phyloP scores from a whole-genome alignment of 2,888 invertebrate species.

The Mylabris sibirica region DNA sequence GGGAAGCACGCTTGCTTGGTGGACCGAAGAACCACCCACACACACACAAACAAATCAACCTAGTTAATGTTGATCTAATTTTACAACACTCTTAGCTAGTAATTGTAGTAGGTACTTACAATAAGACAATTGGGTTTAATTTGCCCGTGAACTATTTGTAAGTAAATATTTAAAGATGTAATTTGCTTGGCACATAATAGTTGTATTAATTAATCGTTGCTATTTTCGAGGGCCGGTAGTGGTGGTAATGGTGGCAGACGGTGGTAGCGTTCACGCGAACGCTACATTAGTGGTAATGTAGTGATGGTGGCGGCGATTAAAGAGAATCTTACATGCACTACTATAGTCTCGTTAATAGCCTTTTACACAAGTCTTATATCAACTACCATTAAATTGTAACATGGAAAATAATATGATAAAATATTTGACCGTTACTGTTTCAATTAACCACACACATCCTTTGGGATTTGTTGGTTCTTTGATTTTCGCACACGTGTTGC shows the following conservation, averaged over 20 bases:
- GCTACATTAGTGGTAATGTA: constrained; percentile 33
- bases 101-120: too few relatives aligned
- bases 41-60: constrained; percentile 39
- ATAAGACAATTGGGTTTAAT: constrained; percentile 17
- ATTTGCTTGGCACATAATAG: constrained; percentile 32
- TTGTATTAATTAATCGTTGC: constrained; percentile 33
- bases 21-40: constrained; percentile 52
- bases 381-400: neutral
- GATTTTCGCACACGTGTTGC: neutral
- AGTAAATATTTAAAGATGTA: constrained; percentile 35
- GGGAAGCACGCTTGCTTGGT: constrained; percentile 61
- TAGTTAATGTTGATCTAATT: constrained; percentile 27
- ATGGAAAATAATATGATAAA: neutral
- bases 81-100: neutral
- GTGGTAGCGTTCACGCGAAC: constrained; percentile 31
- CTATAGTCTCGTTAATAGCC: constrained; percentile 27
- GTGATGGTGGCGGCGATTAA: constrained; percentile 33
- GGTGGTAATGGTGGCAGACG: neutral
- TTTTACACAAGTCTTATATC: constrained; percentile 18
- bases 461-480: neutral
- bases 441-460: neutral
- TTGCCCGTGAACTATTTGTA: constrained; percentile 32
- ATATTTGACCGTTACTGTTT: neutral
- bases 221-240: constrained; percentile 25
- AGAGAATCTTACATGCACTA: constrained; percentile 31